Base-by-base conservation (phyloP, 1,140 invertebrate species). In the Drosophila mauritiana region DNA sequence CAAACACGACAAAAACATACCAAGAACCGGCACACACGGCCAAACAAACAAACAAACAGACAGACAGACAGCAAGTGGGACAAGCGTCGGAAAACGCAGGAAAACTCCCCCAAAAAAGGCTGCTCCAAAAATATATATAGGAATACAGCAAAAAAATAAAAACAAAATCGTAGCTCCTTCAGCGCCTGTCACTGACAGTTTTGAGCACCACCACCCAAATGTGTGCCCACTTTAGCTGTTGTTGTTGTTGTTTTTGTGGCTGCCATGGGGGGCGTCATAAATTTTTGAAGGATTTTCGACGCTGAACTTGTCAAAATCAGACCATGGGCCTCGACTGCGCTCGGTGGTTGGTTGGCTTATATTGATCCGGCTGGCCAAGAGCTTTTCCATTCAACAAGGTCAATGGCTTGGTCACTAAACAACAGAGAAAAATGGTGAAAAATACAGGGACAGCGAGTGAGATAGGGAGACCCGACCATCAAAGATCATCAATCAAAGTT, bases 301-400 rank as follows among this genome's bases (percentile, higher is more conserved):
- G 90, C 80, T 89, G 88, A 89, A 91, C 88, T 91, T 91, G 88
- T 91, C 88, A 91, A 89, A 91, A 91, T 89, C 88, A 91, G 88
- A 81, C 82, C 62, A 73, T 48, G 58, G 68, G 58, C 69, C 51
- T 57, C 49, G 40, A 64, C 34, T 75, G 52, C 22, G 31, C 52
- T 65, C 20, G 45, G 51, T 68, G 63, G 80, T 80, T 68, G 70
- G 52, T 72, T 81, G 49, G 49, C 54, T 63, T 56, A 56, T 63
- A 79, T 88, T 72, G 83, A 73, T 76, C 73, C 62, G 57, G 40
- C 63, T 39, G 37, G 17, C 43, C 27, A 20, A 55, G 46, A 68
- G 74, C 73, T 76, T 77, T 61, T 45, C 70, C 51, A 62, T 52
- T 75, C 75, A 86, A 83, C 83, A 86, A 86, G 83, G 83, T 86